These are phyloP conservation scores for Rattus rattus DNA, from an alignment of 2,113 vertebrate genomes.

Conservation along the genomic window DNA sequence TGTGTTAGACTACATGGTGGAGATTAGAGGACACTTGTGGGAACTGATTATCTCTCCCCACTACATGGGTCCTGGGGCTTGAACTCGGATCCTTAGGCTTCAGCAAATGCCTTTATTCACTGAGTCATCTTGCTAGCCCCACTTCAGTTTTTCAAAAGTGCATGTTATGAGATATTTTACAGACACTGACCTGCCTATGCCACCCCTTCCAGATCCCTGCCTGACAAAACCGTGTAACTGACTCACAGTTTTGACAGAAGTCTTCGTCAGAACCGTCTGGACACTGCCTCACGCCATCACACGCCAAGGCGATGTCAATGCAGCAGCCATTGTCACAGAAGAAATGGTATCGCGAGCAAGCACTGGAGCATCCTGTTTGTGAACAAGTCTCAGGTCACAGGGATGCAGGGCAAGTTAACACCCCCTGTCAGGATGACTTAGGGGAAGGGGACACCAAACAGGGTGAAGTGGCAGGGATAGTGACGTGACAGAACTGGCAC, in stretches of 20 bases:
- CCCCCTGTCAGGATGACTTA: background rate
- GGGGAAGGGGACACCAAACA: background rate
- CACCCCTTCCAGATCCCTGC: background rate
- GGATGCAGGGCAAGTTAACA: background rate
- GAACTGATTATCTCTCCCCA: background rate
- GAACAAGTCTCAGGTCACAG: constrained; percentile 71
- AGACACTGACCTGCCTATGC: background rate
- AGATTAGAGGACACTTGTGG: background rate
- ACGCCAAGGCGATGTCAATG: constrained; percentile 95
- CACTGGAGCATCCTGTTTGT: constrained; percentile 89
- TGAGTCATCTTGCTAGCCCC: background rate
- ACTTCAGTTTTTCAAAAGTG: background rate
- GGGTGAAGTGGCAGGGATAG: background rate
- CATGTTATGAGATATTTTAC: background rate
- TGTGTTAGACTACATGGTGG: background rate
- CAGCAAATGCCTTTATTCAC: background rate
- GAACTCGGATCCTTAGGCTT: background rate
- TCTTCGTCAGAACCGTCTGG: constrained; percentile 95
- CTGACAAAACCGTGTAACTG: rapidly evolving
- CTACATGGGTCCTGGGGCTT: no score
- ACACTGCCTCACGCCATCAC: constrained; percentile 94
- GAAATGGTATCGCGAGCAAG: constrained; percentile 95
- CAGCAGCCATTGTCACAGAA: constrained; percentile 97
- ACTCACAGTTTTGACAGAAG: constrained; percentile 95
- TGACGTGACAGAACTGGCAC: background rate